phyloP scores from a whole-genome alignment of 2,113 vertebrate genomes.

The Sapayoa aenigma region DNA sequence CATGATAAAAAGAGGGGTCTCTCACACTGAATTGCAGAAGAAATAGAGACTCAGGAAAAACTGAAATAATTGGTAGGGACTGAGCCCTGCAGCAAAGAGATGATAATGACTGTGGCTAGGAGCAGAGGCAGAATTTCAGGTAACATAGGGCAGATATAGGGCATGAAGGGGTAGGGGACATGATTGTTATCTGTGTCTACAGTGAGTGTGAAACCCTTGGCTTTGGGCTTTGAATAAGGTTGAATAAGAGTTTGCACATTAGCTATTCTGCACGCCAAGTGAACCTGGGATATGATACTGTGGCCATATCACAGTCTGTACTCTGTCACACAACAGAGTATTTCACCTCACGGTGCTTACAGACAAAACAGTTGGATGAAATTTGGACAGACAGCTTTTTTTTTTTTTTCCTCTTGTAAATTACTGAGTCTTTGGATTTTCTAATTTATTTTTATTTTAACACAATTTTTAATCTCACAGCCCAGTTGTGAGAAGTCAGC shows the following conservation, averaged over 20 bases:
- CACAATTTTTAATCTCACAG: not conserved
- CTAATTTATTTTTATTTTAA: not conserved
- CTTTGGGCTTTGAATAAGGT: not conserved
- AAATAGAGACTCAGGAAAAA: not conserved
- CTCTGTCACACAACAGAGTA: not conserved
- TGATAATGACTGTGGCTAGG: not conserved
- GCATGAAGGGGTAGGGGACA: rapidly evolving
- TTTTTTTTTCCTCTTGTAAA: not conserved
- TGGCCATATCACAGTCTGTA: not conserved
- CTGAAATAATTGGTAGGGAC: not conserved
- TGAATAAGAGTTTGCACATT: not conserved
- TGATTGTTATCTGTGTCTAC: not conserved
- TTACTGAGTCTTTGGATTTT: not conserved
- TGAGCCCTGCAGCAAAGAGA: not conserved
- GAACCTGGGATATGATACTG: not conserved
- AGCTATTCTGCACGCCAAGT: not conserved
- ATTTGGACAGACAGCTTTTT: not conserved
- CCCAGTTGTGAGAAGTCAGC: not conserved
- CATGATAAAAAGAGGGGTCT: not conserved
- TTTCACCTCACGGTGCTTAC: not conserved
- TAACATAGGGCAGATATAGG: not conserved
- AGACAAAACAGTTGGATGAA: not conserved
- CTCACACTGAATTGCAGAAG: not conserved
- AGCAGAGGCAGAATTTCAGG: not conserved
- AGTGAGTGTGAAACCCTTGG: not conserved